Conservation (phyloP, 2,797 vertebrate species). For the Argya squamiceps region DNA sequence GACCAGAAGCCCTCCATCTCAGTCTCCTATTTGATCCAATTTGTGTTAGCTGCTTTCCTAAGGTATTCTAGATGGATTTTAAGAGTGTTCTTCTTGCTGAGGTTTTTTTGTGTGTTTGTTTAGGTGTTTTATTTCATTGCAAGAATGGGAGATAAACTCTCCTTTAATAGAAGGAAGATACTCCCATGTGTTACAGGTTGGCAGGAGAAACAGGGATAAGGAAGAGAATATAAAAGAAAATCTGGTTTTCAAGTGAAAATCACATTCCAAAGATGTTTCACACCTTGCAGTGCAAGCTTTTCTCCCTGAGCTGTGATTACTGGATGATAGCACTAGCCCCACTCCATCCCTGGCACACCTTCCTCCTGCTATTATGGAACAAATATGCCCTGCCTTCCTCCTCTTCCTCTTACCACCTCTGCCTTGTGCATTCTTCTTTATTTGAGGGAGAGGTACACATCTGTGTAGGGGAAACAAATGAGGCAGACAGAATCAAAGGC, state of each 20-base stretch:
- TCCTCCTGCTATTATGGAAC: not conserved
- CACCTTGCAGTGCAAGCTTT: not conserved
- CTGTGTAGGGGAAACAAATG: not conserved
- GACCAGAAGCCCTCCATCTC: not conserved
- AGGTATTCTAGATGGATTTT: not conserved
- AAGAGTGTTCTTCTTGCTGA: not conserved
- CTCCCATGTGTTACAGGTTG: not conserved
- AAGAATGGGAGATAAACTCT: not conserved
- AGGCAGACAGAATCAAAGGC: not conserved
- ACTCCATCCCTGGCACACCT: not conserved
- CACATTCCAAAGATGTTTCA: not conserved
- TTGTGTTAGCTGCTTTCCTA: not conserved
- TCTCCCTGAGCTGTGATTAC: constrained; percentile 26
- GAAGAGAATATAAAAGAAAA: constrained; percentile 18
- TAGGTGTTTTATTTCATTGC: not conserved
- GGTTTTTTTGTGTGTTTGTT: not conserved
- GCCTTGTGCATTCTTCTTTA: not conserved
- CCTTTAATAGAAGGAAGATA: not conserved
- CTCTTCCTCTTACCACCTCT: not conserved
- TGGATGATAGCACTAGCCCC: not conserved
- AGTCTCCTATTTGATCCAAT: not conserved
- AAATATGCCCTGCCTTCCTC: not conserved
- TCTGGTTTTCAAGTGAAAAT: constrained; percentile 35
- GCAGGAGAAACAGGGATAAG: not conserved
- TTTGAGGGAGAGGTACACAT: not conserved